Evolutionary conservation across 2,888 invertebrate genomes (phyloP), one percentile per base, ranked within the genome.

Genomic region (Syritta pipiens): DNA sequence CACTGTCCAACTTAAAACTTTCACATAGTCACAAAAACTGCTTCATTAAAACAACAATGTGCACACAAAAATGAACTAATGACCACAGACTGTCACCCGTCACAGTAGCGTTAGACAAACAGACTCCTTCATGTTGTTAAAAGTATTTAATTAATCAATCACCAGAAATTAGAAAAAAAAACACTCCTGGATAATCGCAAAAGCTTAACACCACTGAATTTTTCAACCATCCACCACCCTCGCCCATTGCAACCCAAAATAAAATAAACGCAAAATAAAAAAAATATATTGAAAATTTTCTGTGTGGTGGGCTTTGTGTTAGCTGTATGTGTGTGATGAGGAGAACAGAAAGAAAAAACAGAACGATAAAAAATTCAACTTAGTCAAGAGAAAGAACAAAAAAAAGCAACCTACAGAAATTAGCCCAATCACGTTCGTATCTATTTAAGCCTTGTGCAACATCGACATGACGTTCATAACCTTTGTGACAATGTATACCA

Each of bases 331-430:
- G 24, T 46, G 2, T 46, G 44, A 20, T 9, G 20, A 24, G 12
- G 12, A 49, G n/a, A 40, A 35, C 1, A 51, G 40, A 7, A 19
- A 37, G 9, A 51, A 30, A 14, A n/a, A 59, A 48, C n/a, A n/a
- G n/a, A n/a, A n/a, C n/a, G n/a, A n/a, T n/a, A n/a, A n/a, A n/a
- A n/a, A n/a, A n/a, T n/a, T n/a, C n/a, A 26, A 19, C 17, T 28
- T 35, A 19, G 49, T 28, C 9, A 30, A 12, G 7, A 17, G 49
- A 53, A 75, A 40, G 24, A 53, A 22, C 17, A 44, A 44, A 67
- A 86, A 86, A 83, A 88, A 89, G 88, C 88, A 88, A 89, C 89
- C 88, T 89, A 89, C 89, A 88, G 85, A 88, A 86, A 86, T 88
- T 88, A 83, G 88, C 84, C 84, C 84, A 85, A 84, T 85, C 85